phyloP scores from a whole-genome alignment of 1,140 invertebrate species.

The Samia ricini region DNA sequence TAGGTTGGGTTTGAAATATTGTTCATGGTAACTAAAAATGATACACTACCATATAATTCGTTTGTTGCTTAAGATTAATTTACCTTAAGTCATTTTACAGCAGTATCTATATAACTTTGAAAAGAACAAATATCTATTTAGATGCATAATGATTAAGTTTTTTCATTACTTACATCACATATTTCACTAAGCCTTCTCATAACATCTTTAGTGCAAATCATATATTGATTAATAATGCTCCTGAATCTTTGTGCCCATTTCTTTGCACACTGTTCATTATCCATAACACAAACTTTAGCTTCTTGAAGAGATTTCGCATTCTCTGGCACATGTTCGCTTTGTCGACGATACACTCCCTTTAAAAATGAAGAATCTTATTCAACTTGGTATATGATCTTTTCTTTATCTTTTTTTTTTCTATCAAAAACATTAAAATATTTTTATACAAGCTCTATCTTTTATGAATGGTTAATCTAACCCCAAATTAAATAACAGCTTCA shows the following conservation, averaged over 20 bases:
- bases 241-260: constrained; percentile 64
- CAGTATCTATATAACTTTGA: no score
- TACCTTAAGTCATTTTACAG: no score
- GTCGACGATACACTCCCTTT: constrained; percentile 61
- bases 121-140: no score
- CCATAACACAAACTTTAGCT: constrained; percentile 68
- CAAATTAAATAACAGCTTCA: no score
- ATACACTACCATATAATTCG: no score
- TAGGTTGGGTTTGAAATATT: no score
- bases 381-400: background rate
- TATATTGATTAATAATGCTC: constrained; percentile 60
- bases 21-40: no score
- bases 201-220: constrained; percentile 70
- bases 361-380: background rate
- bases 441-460: background rate
- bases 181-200: constrained; percentile 61
- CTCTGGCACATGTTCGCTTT: constrained; percentile 41
- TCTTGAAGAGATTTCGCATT: constrained; percentile 63
- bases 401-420: background rate
- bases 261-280: constrained; percentile 67
- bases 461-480: no score
- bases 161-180: constrained; percentile 49
- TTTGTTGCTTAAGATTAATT: no score
- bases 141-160: background rate
- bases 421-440: constrained; percentile 1